Base-by-base conservation (phyloP, 2,113 vertebrate species). In the Motacilla alba region DNA sequence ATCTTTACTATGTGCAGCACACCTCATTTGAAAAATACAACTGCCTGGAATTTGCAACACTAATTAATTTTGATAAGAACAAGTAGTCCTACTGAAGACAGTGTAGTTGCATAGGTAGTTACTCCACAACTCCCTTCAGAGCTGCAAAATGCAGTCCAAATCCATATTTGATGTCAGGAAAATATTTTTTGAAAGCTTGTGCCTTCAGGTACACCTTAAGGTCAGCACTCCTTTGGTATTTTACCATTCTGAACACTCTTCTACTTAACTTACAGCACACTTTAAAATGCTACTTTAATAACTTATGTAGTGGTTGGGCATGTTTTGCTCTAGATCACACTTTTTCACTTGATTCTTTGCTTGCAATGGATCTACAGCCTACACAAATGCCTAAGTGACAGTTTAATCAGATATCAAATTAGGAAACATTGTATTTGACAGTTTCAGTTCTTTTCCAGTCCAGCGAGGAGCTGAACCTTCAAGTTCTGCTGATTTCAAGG, bases 21-120 rank as follows among this genome's bases (percentile, higher is more conserved):
- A 66, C 6, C 39, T 91, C 33, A 82, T 95, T 11, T 59, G 90
- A 95, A 97, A 94, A 89, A 93, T 41, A 17, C 5, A 90, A 76
- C 50, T 79, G 53, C 27, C 41, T 90, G 37, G 37, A 90, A 87
- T 75, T 82, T 91, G 60, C 44, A 94, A 80, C 31, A 44, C 24
- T 67, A 93, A 52, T 33, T 93, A 52, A 49, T 52, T 47, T 11
- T 67, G n/a, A 28, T 74, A 90, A 90, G 55, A 52, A 53, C 30
- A 37, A 76, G 59, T 16, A 94, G 59, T 47, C 37, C 67, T 69
- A 87, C 30, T 87, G 64, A 73, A 91, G 60, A 79, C 43, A 68
- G 15, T 15, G 30, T 13, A 72, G 55, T 64, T 89, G 93, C 87
- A 78, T 76, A 75, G 83, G 56, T 87, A 79, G 24, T 49, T 93